Conservation (phyloP, 2,888 invertebrate genomes). For the Stenchaetothrips biformis region DNA sequence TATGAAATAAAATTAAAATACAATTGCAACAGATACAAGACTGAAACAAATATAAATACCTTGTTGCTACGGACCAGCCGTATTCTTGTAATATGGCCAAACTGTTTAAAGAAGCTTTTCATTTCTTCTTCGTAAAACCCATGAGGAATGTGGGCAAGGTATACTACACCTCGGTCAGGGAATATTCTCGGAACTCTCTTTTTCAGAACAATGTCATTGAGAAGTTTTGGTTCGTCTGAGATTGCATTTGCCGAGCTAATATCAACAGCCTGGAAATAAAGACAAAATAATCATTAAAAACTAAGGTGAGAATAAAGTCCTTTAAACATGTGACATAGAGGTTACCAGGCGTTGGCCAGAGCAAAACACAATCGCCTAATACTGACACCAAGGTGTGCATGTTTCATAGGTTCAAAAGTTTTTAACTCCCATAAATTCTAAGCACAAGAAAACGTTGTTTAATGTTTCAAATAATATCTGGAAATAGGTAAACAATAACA, state of each 20-base stretch:
- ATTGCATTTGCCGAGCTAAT: neutral
- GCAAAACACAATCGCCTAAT: neutral
- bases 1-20: conserved; percentile 28
- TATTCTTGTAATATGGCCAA: conserved; percentile 76
- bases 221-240: neutral
- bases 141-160: conserved; percentile 79
- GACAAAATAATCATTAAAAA: neutral
- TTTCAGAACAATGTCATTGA: neutral
- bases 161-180: conserved; percentile 58
- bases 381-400: neutral
- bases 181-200: neutral
- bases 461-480: neutral
- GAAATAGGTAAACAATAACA: neutral
- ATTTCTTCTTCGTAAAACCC: conserved; percentile 91
- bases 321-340: neutral
- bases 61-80: conserved; percentile 73
- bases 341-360: neutral
- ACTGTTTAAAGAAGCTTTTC: conserved; percentile 80
- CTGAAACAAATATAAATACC: conserved; percentile 43
- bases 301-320: neutral
- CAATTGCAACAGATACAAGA: conserved; percentile 18
- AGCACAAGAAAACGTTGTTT: neutral
- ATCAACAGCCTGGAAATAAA: neutral
- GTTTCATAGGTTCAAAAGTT: too few relatives aligned
- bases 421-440: neutral